Conservation (phyloP, 2,113 vertebrate species). For the Chlamydotis undulata region DNA sequence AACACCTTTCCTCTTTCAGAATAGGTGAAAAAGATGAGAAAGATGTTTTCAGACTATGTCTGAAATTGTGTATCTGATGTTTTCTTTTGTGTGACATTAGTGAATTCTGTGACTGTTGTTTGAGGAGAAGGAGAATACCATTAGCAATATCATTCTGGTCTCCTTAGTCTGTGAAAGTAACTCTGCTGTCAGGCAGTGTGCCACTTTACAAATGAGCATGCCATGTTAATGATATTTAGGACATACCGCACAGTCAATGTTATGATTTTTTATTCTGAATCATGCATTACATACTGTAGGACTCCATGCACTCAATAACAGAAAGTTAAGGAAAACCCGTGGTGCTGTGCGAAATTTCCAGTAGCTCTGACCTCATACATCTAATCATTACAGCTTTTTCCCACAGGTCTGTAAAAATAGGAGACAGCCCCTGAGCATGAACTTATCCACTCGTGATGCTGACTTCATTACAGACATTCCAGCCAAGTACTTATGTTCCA, state of each 20-base stretch:
- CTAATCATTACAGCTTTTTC: constrained; percentile 69
- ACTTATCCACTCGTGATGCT: constrained; percentile 62
- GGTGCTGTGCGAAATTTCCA: neutral
- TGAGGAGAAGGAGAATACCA: neutral
- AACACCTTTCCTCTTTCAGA: neutral
- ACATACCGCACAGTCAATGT: neutral
- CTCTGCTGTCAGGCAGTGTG: neutral
- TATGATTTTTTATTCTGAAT: constrained; percentile 27
- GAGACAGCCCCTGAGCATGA: constrained; percentile 66
- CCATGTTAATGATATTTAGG: neutral
- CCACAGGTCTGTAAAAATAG: constrained; percentile 69
- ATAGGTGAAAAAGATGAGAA: neutral
- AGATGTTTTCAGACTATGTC: neutral
- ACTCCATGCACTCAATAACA: neutral
- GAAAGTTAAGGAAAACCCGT: constrained; percentile 25
- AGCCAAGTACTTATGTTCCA: constrained; percentile 67
- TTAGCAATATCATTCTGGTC: neutral
- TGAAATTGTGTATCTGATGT: neutral
- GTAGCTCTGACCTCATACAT: constrained; percentile 22
- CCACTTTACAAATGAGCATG: constrained; percentile 14
- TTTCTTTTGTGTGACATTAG: neutral
- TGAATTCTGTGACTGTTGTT: neutral
- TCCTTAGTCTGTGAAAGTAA: neutral
- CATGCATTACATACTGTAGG: neutral
- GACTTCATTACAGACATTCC: constrained; percentile 68